phyloP scores from a whole-genome alignment of 2,113 vertebrate species.

The Tyrannus savana region DNA sequence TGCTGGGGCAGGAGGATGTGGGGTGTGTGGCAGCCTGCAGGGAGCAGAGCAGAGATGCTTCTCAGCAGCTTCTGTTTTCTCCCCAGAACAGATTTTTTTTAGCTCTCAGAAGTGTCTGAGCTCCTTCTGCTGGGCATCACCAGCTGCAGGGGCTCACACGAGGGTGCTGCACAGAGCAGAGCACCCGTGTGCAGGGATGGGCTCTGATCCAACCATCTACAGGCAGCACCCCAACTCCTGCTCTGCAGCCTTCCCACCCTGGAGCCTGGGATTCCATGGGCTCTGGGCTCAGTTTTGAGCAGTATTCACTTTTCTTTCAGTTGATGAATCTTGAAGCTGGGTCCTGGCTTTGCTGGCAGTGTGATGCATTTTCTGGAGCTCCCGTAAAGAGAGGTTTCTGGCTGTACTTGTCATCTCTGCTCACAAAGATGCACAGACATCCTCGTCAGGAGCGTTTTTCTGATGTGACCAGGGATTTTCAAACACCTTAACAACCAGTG shows the following conservation, averaged over 20 bases:
- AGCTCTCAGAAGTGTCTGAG: neutral
- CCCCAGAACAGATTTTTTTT: neutral
- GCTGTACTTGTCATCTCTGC: neutral
- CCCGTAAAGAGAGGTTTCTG: neutral
- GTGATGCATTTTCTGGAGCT: neutral
- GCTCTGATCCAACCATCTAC: neutral
- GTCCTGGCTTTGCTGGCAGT: neutral
- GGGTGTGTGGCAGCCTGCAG: neutral
- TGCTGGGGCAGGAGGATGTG: neutral
- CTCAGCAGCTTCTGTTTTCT: neutral
- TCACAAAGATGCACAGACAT: neutral
- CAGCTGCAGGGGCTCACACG: no score
- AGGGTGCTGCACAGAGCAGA: neutral
- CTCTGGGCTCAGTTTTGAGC: neutral
- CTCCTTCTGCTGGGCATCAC: neutral
- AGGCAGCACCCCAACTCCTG: neutral
- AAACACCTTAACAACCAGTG: neutral
- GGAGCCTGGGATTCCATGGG: rapidly evolving
- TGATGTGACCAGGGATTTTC: neutral
- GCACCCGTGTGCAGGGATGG: rapidly evolving
- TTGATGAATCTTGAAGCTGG: neutral
- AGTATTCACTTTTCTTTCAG: neutral
- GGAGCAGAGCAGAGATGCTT: rapidly evolving
- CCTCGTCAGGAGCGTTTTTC: neutral
- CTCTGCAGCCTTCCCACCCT: neutral